Base-by-base conservation (phyloP, 2,888 invertebrate genomes). In the Cantharis lateralis region DNA sequence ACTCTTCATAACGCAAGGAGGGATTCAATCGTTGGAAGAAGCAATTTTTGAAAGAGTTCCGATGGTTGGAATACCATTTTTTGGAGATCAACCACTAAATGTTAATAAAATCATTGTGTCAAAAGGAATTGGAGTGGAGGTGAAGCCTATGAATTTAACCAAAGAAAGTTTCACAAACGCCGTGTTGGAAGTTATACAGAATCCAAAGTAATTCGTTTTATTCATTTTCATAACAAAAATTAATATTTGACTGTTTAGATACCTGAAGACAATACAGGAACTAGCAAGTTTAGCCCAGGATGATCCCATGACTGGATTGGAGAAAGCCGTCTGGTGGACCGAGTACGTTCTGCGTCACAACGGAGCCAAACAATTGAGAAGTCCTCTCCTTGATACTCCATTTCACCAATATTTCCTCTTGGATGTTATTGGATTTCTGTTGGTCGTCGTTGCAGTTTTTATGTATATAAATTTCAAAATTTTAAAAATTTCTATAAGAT, bases 141-240 rank as follows among this genome's bases (percentile, higher is more conserved):
- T 64, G 15, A 20, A 10, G 3, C 13, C 16, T 9, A 16, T 16
- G 13, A 64, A 5, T 18, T 15, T 64, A 11, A 64, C 16, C 15
- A 64, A 64, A 20, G 64, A 64, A 5, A 64, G 2, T 4, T 16
- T 64, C 2, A 16, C 11, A 11, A 64, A 10, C 16, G 79, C 82
- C 13, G 81, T 85, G 64, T 15, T 81, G 20, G 84, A 84, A 78
- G 82, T 84, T 15, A 81, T 82, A 3, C 80, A 79, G 32, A 82
- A 84, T 79, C 74, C 79, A 61, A 83, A 77, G 84, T 85, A 80
- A 64, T 11, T 64, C 9, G 13, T 18, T 18, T 13, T 18, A 11
- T 4, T 63, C 1, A 4, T 16, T 3, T 24, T 15, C 7, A 5
- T 7, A 7, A 7, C 4, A 10, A 1, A 7, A n/a, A 9, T 2